phyloP scores from a whole-genome alignment of 1,140 invertebrate species.

The Trichonephila clavata region DNA sequence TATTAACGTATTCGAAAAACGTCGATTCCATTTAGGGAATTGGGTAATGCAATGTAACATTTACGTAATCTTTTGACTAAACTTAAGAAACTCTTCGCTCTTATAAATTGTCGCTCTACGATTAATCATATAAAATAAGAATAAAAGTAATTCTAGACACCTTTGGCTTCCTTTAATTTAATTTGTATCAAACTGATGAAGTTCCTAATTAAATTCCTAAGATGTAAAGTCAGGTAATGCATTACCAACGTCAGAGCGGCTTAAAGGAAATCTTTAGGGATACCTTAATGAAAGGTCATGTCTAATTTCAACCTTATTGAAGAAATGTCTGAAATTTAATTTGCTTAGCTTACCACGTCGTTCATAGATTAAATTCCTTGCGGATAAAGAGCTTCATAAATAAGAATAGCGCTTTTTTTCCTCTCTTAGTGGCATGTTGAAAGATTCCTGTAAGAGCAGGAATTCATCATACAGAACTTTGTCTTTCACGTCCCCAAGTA shows the following conservation, averaged over 20 bases:
- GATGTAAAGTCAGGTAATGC: constrained; percentile 52
- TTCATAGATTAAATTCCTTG: constrained; percentile 25
- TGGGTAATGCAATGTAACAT: neutral
- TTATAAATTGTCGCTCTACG: neutral
- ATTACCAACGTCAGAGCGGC: constrained; percentile 12
- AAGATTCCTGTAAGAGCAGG: neutral
- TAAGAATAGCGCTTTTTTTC: neutral
- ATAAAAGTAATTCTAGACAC: neutral
- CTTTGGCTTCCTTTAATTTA: constrained; percentile 51
- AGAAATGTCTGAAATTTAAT: constrained; percentile 52
- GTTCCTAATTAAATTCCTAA: constrained; percentile 61
- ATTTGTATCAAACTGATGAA: constrained; percentile 55
- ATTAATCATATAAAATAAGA: constrained; percentile 27
- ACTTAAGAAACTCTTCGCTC: neutral
- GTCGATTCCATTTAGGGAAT: neutral
- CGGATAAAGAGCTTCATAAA: neutral
- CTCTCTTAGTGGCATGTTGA: neutral
- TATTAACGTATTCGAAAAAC: neutral
- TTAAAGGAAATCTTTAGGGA: constrained; percentile 32
- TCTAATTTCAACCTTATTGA: constrained; percentile 51
- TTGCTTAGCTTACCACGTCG: neutral
- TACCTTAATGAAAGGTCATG: constrained; percentile 39
- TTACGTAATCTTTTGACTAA: neutral
- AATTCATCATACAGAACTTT: neutral
- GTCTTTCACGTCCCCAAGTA: neutral